Conservation (phyloP, 1,140 invertebrate species). For the Phymorhynchus buccinoides region DNA sequence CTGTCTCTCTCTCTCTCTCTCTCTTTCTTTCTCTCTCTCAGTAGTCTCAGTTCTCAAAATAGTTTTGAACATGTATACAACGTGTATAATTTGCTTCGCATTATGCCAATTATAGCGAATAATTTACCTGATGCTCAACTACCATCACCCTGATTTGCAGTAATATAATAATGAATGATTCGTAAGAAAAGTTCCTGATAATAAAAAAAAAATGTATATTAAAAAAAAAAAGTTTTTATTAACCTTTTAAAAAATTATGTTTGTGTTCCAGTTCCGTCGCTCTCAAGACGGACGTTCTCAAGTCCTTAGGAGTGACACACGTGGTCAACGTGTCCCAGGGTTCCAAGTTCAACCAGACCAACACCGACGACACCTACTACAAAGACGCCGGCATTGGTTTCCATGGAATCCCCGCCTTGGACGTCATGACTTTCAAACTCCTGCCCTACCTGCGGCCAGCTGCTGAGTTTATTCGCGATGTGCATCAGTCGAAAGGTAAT, state of each 20-base stretch:
- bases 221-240: no score
- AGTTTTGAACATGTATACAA: no score
- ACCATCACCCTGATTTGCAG: neutral
- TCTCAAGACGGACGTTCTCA: slow-evolving; percentile 66
- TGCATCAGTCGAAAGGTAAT: slow-evolving; percentile 75
- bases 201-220: neutral
- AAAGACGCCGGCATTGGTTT: slow-evolving; percentile 82
- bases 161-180: neutral
- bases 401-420: slow-evolving; percentile 84
- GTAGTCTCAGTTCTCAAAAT: neutral
- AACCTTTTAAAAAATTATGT: slow-evolving; percentile 14
- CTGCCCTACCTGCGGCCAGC: slow-evolving; percentile 84
- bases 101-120: no score
- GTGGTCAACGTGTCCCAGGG: slow-evolving; percentile 74
- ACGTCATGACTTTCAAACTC: slow-evolving; percentile 84
- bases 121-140: neutral
- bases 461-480: slow-evolving; percentile 86
- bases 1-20: neutral
- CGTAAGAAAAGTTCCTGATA: neutral
- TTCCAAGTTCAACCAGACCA: slow-evolving; percentile 65
- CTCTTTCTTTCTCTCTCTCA: neutral
- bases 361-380: slow-evolving; percentile 78
- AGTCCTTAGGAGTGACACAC: slow-evolving; percentile 70
- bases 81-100: no score
- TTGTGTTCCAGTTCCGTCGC: slow-evolving; percentile 70